A percentile compares a stretch with the other conserved stretches of the same genome.
Evolutionary conservation across 1,140 invertebrate genomes (phyloP).

Genomic region (Bicyclus anynana): DNA sequence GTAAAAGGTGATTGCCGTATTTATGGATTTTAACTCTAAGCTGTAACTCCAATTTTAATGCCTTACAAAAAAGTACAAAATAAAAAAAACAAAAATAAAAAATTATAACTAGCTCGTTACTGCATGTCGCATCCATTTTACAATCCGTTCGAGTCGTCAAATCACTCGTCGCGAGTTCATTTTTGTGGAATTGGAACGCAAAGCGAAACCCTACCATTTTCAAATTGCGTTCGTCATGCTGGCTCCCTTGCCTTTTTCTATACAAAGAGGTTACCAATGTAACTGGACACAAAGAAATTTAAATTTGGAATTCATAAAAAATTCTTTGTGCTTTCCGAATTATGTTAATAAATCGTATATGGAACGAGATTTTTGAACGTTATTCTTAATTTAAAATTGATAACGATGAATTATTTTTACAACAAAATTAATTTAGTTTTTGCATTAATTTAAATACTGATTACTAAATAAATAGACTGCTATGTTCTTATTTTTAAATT

Average conservation of each 20-base stretch:
- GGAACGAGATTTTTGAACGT: not conserved
- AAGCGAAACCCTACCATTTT: slow-evolving; percentile 68
- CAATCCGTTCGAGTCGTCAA: slow-evolving; percentile 68
- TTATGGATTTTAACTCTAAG: no score
- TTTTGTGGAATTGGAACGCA: slow-evolving; percentile 70
- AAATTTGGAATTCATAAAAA: slow-evolving; percentile 39
- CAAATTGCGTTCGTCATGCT: slow-evolving; percentile 73
- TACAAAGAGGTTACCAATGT: slow-evolving; percentile 47
- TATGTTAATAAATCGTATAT: not conserved
- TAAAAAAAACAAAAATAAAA: slow-evolving; percentile 4
- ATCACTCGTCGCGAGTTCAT: slow-evolving; percentile 67
- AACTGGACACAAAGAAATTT: slow-evolving; percentile 47
- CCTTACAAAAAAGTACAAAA: not conserved
- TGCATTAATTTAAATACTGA: not conserved
- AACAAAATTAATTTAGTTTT: not conserved
- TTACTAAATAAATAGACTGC: not conserved
- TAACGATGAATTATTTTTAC: not conserved
- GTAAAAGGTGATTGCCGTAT: no score
- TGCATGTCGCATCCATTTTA: slow-evolving; percentile 52
- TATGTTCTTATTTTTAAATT: no score
- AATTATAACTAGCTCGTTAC: slow-evolving; percentile 38
- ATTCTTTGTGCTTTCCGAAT: not conserved
- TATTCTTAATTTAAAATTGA: not conserved
- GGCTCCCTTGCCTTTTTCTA: slow-evolving; percentile 45
- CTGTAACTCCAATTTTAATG: no score